Base-by-base conservation (phyloP, 1,140 invertebrate species). In the Pachyrhynchus sulphureomaculatus region DNA sequence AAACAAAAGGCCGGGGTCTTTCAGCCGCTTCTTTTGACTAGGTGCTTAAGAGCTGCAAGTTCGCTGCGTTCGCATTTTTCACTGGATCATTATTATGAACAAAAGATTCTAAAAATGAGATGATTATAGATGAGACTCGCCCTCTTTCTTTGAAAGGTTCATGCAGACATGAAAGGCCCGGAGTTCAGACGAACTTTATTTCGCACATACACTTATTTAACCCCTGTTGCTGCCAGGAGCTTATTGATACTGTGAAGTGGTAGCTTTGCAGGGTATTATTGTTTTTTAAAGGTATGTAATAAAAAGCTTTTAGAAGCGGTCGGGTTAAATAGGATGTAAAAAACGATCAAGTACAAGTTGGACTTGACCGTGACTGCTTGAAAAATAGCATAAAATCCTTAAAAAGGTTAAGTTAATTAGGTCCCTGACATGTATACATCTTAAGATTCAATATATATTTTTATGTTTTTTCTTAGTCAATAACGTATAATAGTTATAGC, bases 11-110 rank as follows among this genome's bases (percentile, higher is more conserved):
- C 15, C 8, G 54, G 17, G 37, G 41, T 29, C 29, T 48, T 57
- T 48, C 24, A 47, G 47, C 23, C 33, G n/a, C 12, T 13, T 2
- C 6, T 17, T 21, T 45, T 20, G 39, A 39, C 42, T 26, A 29
- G 42, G 54, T 6, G 51, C 37, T 53, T 21, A 23, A 54, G 37
- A 54, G 51, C 36, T 54, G 51, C 51, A 51, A 51, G 23, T 48
- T 13, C 17, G 49, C 49, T 44, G 39, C 39, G 54, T 57, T 54
- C 33, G 62, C 55, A 21, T 53, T 57, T 70, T 71, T 66, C 63
- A 67, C 69, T 59, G 69, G 65, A 71, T 73, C 71, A 73, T 73
- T 73, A 73, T 73, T 73, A 71, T 65, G 69, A 73, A 73, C 71
- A 73, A 73, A 73, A 71, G 71, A 70, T 69, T 64, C 60, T 65